Percentiles rank a stretch among this genome's conserved stretches.
These are phyloP conservation scores for Rousettus madagascariensis DNA, from an alignment of 2,797 vertebrate genomes.

Conservation along the genomic window DNA sequence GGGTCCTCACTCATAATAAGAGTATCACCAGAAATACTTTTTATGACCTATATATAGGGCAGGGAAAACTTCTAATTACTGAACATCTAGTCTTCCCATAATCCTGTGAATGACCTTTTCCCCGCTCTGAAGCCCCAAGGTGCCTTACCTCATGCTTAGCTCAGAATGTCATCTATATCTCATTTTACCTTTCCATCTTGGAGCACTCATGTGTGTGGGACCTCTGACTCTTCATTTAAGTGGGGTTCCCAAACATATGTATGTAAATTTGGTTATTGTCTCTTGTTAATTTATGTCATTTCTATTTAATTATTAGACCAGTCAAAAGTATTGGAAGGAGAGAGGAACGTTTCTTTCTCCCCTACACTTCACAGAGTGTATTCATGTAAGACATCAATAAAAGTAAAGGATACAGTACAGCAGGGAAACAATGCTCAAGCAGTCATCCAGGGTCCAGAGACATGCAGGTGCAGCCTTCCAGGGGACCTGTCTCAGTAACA, in stretches of 20 bases:
- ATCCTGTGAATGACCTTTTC: neutral
- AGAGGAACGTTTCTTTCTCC: neutral
- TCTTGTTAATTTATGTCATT: neutral
- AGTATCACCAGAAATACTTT: neutral
- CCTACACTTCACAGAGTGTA: neutral
- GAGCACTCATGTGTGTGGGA: neutral
- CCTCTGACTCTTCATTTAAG: neutral
- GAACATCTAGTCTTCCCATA: neutral
- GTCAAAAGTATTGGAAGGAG: neutral
- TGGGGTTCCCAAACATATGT: neutral
- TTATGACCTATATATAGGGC: neutral
- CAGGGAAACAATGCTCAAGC: neutral
- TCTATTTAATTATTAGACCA: neutral
- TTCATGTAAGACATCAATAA: neutral
- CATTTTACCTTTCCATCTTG: neutral
- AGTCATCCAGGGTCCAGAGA: neutral
- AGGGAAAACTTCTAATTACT: neutral
- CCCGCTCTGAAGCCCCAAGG: neutral
- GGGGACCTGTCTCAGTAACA: neutral
- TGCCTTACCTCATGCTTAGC: neutral
- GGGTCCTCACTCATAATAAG: neutral
- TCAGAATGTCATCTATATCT: neutral
- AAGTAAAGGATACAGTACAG: neutral
- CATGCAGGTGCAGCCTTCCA: neutral
- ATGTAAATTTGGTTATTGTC: neutral